phyloP scores from a whole-genome alignment of 35 echinoderm and acorn worm genomes.

The Hemicentrotus pulcherrimus region DNA sequence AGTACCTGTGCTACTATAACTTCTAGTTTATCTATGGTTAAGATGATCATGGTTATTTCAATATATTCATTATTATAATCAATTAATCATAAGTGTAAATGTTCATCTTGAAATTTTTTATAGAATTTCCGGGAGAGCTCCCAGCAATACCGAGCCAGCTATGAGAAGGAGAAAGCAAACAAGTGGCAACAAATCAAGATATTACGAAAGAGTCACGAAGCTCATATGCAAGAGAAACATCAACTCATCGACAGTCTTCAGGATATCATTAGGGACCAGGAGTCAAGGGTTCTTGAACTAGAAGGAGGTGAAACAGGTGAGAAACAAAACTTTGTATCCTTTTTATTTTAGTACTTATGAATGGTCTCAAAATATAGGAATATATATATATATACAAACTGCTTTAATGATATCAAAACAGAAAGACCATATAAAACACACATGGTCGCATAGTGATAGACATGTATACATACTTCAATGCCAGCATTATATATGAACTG shows the following conservation, averaged over 20 bases:
- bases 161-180: conserved; percentile 79
- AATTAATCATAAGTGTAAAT: not conserved
- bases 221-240: conserved; percentile 84
- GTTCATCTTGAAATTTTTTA: not conserved
- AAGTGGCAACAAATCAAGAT: conserved; percentile 98
- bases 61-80: too few species aligned
- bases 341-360: too few species aligned
- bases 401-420: too few species aligned
- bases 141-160: conserved; percentile 73
- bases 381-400: too few species aligned
- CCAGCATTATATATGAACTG: too few species aligned
- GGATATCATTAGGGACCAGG: conserved; percentile 95
- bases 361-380: too few species aligned
- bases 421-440: too few species aligned
- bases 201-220: conserved; percentile 89
- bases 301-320: conserved; percentile 84
- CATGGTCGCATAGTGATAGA: too few species aligned
- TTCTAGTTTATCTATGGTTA: too few species aligned
- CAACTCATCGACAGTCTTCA: conserved; percentile 86
- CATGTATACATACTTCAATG: too few species aligned
- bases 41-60: too few species aligned
- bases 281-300: conserved; percentile 81
- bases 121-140: conserved; percentile 76
- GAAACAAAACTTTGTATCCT: not conserved
- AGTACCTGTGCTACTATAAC: too few species aligned